A percentile compares a stretch with the other conserved stretches of the same genome.
Evolutionary conservation across 2,113 vertebrate genomes (phyloP).

Genomic region (Podocnemis expansa): DNA sequence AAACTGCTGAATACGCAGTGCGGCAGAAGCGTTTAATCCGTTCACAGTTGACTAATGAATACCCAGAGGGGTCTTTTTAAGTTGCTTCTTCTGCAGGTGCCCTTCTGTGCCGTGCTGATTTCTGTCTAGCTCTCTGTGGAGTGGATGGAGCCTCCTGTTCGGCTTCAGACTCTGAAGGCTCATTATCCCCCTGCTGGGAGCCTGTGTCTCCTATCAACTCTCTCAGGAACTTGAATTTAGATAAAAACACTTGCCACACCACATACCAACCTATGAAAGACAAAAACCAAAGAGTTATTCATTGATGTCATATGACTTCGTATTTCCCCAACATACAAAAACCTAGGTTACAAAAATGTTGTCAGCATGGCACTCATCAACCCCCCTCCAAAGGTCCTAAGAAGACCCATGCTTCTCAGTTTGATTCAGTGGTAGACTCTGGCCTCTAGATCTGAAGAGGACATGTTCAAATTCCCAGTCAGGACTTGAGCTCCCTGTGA

Average conservation of each 20-base stretch:
- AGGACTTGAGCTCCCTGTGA: neutral
- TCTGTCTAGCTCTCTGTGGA: constrained; percentile 77
- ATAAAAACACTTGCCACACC: constrained; percentile 98
- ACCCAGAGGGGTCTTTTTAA: constrained; percentile 17
- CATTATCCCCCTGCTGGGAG: constrained; percentile 88
- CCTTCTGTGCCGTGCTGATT: constrained; percentile 85
- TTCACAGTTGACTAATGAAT: neutral
- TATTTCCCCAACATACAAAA: neutral
- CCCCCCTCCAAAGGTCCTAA: neutral
- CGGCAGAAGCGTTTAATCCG: constrained; percentile 18
- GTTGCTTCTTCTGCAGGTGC: constrained; percentile 77
- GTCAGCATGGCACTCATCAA: neutral
- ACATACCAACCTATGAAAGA: constrained; percentile 93
- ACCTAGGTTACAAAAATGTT: fast-evolving
- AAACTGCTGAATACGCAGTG: constrained; percentile 29
- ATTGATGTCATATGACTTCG: neutral
- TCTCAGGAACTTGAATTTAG: constrained; percentile 98
- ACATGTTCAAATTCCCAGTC: neutral
- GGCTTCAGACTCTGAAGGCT: constrained; percentile 83
- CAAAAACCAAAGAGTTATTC: constrained; percentile 10
- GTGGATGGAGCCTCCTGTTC: constrained; percentile 76
- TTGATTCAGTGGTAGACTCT: neutral
- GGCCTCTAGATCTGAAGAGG: neutral
- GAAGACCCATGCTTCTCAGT: neutral
- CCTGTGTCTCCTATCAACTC: constrained; percentile 93